These are phyloP conservation scores for Oncorhynchus nerka DNA, from an alignment of 2,113 vertebrate genomes.

Conservation along the genomic window DNA sequence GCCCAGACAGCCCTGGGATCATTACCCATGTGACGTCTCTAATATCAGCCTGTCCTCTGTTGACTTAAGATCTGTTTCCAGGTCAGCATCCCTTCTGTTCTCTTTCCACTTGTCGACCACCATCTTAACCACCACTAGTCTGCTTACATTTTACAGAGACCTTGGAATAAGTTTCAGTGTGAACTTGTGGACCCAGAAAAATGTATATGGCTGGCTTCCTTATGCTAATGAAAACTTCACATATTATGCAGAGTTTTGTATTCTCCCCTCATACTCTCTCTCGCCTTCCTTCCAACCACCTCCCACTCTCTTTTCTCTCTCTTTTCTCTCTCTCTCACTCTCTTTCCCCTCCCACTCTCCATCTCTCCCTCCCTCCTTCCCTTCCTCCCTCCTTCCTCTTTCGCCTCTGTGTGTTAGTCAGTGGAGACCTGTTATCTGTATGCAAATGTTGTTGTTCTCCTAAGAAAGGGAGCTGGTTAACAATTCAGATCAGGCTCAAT, in stretches of 20 bases:
- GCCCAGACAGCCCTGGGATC: too few relatives aligned
- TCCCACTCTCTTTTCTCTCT: conserved; percentile 18
- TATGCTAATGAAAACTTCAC: too few relatives aligned
- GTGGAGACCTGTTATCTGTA: conserved; percentile 44
- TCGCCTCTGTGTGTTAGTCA: conserved; percentile 35
- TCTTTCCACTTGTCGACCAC: background rate
- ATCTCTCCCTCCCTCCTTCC: background rate
- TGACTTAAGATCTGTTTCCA: background rate
- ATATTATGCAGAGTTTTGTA: background rate
- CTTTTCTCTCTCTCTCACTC: conserved; percentile 27
- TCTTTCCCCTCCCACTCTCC: conserved; percentile 34
- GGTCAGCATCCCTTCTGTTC: background rate
- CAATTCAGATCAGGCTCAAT: conserved; percentile 61
- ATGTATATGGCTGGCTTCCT: too few relatives aligned
- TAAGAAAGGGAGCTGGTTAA: conserved; percentile 66
- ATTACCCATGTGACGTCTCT: background rate
- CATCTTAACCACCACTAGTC: too few relatives aligned
- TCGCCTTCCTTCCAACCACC: background rate
- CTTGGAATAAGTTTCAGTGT: background rate
- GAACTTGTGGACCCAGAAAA: too few relatives aligned
- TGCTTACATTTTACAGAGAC: background rate
- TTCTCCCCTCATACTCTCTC: conserved; percentile 23
- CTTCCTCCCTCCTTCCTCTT: conserved; percentile 15
- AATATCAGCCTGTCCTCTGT: background rate
- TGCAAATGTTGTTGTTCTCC: conserved; percentile 64